Base-by-base conservation (phyloP, 2,113 vertebrate species). In the Labeo catla region DNA sequence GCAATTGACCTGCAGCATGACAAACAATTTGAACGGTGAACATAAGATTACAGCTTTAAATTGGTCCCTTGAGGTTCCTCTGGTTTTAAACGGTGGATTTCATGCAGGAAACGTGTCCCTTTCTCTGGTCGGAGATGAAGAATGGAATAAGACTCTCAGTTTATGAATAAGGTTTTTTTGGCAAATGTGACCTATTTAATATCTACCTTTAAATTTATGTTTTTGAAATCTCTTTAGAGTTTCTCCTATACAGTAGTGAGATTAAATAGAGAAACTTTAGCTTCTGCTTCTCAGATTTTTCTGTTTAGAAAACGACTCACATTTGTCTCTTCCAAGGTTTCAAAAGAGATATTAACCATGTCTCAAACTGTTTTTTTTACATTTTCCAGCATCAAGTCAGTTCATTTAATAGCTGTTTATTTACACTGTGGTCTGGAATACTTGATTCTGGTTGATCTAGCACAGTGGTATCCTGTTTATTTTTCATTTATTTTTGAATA, bases 1-100 rank as follows among this genome's bases (percentile, higher is more conserved):
- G 81, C 49, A 83, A 72, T 72, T 83, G 65, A 72, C 81, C 66
- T 39, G 47, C 28, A 52, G 49, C 28, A 81, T 81, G 79, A 81
- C 45, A 81, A 66, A 81, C 59, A 66, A 47, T 82, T 50, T 82
- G 63, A 70, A 68, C 3, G 47, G 79, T 28, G 59, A 81, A 65
- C 78, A 49, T 19, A 36, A 82, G 50, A 59, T 83, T 73, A 59
- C 36, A 15, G 81, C 23, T 73, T 59, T 59, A 28, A 83, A 57
- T 83, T 72, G 50, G 49, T 83, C 81, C 12, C 50, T 13, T 6
- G 81, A 54, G 28, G 68, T 45, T 15, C 9, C 34, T 73, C 16
- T 28, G 77, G 45, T 52, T 68, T 81, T 36, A 70, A 49, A 28
- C 34, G 63, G 6, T 65, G 13, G 78, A 49, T 81, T 65, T 47